phyloP scores from a whole-genome alignment of 2,888 invertebrate genomes.

The Scaeva pyrastri region DNA sequence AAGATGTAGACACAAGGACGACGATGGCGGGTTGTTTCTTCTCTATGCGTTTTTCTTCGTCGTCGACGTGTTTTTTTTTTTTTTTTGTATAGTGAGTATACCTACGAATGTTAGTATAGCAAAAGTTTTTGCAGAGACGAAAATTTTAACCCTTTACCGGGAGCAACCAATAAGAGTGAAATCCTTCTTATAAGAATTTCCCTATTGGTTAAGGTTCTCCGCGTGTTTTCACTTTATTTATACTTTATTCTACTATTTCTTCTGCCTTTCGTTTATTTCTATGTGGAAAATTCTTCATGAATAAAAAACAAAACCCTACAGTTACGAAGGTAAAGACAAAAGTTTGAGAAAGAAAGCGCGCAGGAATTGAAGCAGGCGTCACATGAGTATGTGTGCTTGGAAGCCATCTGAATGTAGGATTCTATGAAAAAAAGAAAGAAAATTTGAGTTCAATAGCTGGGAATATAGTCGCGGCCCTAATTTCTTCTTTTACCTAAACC shows the following conservation, averaged over 20 bases:
- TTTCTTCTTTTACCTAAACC: background rate
- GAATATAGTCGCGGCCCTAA: conserved; percentile 43
- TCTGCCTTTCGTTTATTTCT: conserved; percentile 19
- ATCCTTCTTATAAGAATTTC: conserved; percentile 72
- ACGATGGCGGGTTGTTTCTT: conserved; percentile 23
- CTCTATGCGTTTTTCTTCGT: conserved; percentile 1
- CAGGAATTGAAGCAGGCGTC: conserved; percentile 48
- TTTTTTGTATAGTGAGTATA: conserved; percentile 19
- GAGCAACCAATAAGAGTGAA: conserved; percentile 71
- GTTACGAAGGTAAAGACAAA: conserved; percentile 25
- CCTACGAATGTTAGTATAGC: conserved; percentile 20
- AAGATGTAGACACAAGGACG: conserved; percentile 3
- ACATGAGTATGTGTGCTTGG: conserved; percentile 10
- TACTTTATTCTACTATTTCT: conserved; percentile 35
- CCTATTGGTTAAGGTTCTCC: conserved; percentile 73
- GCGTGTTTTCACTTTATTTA: conserved; percentile 72
- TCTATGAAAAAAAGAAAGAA: conserved; percentile 7
- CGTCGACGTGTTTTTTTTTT: conserved; percentile 15
- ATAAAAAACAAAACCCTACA: conserved; percentile 4
- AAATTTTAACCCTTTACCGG: conserved; percentile 60
- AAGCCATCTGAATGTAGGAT: background rate
- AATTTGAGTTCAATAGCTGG: conserved; percentile 4
- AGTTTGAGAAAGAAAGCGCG: conserved; percentile 59
- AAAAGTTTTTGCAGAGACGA: conserved; percentile 58
- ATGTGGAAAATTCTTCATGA: background rate